phyloP scores from a whole-genome alignment of 2,888 invertebrate species.

The Xylophagus ater region DNA sequence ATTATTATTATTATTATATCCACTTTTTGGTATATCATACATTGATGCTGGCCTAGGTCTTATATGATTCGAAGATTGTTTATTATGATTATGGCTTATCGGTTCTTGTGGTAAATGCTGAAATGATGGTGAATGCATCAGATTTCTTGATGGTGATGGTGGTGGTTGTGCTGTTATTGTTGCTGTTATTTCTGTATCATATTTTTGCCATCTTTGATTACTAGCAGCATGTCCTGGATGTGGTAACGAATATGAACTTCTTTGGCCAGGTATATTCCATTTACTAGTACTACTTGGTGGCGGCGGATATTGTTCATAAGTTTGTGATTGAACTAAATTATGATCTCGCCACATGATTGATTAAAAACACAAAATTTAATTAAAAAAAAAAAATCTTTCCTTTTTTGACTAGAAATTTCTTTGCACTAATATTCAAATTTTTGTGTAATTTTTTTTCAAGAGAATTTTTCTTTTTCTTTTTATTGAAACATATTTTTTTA shows the following conservation, averaged over 20 bases:
- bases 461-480: too few relatives aligned
- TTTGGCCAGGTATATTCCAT: constrained; percentile 21
- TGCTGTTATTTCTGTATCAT: constrained; percentile 18
- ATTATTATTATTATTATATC: constrained; percentile 10
- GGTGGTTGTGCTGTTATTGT: too few relatives aligned
- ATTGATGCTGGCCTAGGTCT: constrained; percentile 20
- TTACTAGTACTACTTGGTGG: constrained; percentile 19
- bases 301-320: constrained; percentile 19
- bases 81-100: too few relatives aligned
- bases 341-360: constrained; percentile 14
- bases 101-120: constrained; percentile 19
- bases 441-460: too few relatives aligned
- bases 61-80: too few relatives aligned
- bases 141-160: constrained; percentile 16
- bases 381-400: background rate
- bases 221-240: constrained; percentile 25
- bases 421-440: too few relatives aligned
- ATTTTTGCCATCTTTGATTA: constrained; percentile 21
- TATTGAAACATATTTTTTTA: background rate
- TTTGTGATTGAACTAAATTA: too few relatives aligned
- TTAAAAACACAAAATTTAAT: background rate
- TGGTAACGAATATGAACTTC: constrained; percentile 24
- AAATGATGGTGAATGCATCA: constrained; percentile 21
- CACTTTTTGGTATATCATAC: constrained; percentile 20
- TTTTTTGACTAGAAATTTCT: too few relatives aligned